These are phyloP conservation scores for Pogoniulus pusillus DNA, from an alignment of 2,797 vertebrate genomes.

Conservation along the genomic window DNA sequence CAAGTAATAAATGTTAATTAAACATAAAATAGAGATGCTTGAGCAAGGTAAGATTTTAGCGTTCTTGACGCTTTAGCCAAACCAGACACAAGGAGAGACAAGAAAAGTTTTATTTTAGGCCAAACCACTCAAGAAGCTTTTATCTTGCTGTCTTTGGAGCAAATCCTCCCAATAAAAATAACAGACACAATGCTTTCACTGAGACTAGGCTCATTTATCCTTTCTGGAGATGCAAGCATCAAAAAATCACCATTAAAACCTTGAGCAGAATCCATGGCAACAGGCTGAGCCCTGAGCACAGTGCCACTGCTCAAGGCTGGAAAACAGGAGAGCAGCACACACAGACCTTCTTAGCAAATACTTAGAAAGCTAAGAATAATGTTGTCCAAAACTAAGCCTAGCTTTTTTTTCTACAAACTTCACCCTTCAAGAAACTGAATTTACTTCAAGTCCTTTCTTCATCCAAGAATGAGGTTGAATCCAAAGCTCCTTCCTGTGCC, in stretches of 20 bases:
- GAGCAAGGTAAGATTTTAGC: background rate
- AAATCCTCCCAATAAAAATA: background rate
- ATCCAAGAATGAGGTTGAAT: background rate
- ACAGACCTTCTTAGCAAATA: background rate
- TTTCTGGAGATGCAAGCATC: background rate
- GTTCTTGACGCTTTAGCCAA: background rate
- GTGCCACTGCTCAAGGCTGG: background rate
- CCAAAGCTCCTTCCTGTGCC: background rate
- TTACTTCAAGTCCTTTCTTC: background rate
- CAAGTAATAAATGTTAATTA: background rate
- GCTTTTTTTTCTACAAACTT: background rate
- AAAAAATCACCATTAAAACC: background rate
- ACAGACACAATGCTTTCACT: background rate
- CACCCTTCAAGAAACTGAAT: background rate
- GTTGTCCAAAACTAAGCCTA: background rate
- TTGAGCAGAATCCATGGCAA: slow-evolving; percentile 10
- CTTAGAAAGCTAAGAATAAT: background rate
- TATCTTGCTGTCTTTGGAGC: background rate
- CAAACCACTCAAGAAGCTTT: background rate
- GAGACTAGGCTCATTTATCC: background rate
- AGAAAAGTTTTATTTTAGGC: background rate
- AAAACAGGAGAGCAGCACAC: background rate
- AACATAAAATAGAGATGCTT: background rate
- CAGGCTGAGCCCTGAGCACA: background rate
- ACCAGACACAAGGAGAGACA: background rate